Percentiles rank a stretch among this genome's conserved stretches.
These are phyloP conservation scores for Meriones unguiculatus DNA, from an alignment of 2,113 vertebrate species.

Conservation along the genomic window DNA sequence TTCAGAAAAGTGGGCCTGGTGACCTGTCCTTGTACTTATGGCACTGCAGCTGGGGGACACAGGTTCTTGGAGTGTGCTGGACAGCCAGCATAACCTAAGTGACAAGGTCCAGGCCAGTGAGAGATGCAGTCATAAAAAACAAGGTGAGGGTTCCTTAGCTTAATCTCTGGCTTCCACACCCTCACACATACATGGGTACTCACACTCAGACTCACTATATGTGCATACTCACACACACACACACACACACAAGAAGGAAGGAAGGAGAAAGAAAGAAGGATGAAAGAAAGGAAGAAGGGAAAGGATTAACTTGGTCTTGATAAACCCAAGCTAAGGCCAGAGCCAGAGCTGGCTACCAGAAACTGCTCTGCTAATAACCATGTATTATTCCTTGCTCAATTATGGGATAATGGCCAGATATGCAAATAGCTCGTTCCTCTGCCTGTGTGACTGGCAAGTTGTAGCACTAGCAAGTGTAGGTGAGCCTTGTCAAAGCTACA, in stretches of 20 bases:
- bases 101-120: neutral
- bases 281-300: neutral
- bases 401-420: neutral
- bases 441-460: neutral
- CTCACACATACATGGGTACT: neutral
- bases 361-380: neutral
- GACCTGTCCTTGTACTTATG: no score
- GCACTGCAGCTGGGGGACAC: neutral
- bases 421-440: neutral
- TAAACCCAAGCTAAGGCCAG: neutral
- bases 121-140: neutral
- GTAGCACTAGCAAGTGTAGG: neutral
- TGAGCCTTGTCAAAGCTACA: neutral
- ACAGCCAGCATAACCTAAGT: neutral
- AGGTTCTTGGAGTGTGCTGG: neutral
- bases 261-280: no score
- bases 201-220: neutral
- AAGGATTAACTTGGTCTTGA: conserved; percentile 65
- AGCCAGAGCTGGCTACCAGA: neutral
- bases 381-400: neutral
- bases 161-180: neutral
- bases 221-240: neutral
- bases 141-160: neutral
- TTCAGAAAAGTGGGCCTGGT: neutral
- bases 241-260: neutral